Evolutionary conservation across 2,797 vertebrate genomes (phyloP), one percentile per base, ranked within the genome.

Genomic region (Pyrrhura leucotis): DNA sequence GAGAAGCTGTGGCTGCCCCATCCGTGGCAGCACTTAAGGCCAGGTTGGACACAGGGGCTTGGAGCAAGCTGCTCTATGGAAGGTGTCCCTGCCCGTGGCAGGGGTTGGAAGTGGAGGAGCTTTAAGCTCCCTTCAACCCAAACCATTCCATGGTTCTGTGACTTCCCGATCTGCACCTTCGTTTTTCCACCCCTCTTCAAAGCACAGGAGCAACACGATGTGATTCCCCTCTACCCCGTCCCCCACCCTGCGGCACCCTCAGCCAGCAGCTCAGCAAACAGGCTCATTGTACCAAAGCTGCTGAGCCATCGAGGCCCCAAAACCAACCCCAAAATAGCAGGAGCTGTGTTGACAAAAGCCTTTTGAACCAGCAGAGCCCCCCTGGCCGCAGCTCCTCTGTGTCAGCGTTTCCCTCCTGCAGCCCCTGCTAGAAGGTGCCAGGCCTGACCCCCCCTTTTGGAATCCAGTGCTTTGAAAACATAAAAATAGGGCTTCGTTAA

Each of bases 251-350:
- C n/a, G 33, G 8, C 31, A 82, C 40, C 35, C 7, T 17, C 31
- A 5, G 73, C 37, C 12, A 6, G n/a, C 0, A 45, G 73, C 95
- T 95, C 93, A 94, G 85, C 96, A 35, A 85, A 85, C 93, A 95
- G 53, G 17, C 72, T 8, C 85, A 58, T 95, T 96, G 95, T 95
- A 9, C 28, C 1, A 14, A 26, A 88, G 44, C 90, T 94, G 95
- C 93, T 96, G 96, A 95, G 95, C 93, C 90, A 91, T 91, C 82
- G 56, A 6, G 2, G 63, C 80, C 76, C 87, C 59, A 0, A 33
- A 56, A 39, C 2, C 54, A 1, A 21, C 93, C 85, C 78, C 6
- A 3, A 47, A 50, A 4, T 2, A 39, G 75, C 89, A 10, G 50
- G n/a, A 42, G 76, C 65, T 2, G 8, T 4, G 63, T 19, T 67